A percentile compares a stretch with the other conserved stretches of the same genome.
phyloP scores from a whole-genome alignment of 1,140 invertebrate species.

The Nymphalis io region DNA sequence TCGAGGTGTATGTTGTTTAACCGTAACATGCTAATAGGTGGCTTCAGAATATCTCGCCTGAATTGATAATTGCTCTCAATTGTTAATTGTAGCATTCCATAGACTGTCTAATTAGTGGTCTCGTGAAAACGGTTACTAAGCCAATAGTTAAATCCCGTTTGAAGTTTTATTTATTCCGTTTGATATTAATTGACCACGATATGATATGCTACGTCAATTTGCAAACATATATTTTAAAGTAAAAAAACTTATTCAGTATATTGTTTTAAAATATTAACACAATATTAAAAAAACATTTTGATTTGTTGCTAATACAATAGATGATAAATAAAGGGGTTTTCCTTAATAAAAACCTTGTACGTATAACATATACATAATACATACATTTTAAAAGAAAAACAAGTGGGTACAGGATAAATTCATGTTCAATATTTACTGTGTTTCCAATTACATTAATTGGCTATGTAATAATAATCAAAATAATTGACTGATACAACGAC shows the following conservation, averaged over 20 bases:
- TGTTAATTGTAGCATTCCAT: slow-evolving; percentile 61
- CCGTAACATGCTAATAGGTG: slow-evolving; percentile 55
- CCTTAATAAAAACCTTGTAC: not conserved
- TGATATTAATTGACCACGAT: no score
- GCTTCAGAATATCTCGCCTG: slow-evolving; percentile 53
- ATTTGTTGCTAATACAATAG: no score
- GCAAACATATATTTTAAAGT: no score
- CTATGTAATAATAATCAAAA: not conserved
- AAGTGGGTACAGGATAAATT: not conserved
- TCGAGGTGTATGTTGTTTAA: slow-evolving; percentile 53
- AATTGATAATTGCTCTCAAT: slow-evolving; percentile 67
- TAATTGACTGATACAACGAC: not conserved
- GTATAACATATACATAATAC: not conserved
- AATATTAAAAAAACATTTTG: no score
- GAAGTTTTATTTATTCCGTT: no score
- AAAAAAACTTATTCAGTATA: no score
- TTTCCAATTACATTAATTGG: not conserved
- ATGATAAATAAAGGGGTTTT: no score
- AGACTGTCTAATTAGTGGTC: slow-evolving; percentile 52
- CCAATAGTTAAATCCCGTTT: slow-evolving; percentile 7
- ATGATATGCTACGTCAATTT: no score
- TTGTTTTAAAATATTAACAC: no score
- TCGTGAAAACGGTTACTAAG: slow-evolving; percentile 27
- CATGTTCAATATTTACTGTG: not conserved
- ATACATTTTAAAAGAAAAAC: not conserved